Percentiles rank a stretch among this genome's conserved stretches.
Evolutionary conservation across 2,888 invertebrate genomes (phyloP).

Genomic region (Seira musarum): DNA sequence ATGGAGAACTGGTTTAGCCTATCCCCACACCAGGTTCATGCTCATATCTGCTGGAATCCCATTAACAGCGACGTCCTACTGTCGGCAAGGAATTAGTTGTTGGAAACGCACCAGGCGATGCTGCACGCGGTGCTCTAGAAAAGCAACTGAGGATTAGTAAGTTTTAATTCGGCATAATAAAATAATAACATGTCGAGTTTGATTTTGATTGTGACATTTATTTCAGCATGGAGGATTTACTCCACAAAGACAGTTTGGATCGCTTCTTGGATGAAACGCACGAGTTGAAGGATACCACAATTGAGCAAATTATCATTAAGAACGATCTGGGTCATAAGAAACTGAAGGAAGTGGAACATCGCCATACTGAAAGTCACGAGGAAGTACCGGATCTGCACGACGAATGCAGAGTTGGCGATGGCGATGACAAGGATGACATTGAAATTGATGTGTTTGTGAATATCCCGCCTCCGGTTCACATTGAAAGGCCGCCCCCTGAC

Average conservation of each 20-base stretch:
- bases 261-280: slow-evolving; percentile 7
- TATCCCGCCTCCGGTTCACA: slow-evolving; percentile 24
- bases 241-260: slow-evolving; percentile 24
- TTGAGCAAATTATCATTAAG: not conserved
- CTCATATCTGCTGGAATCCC: slow-evolving; percentile 13
- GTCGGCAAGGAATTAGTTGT: not conserved
- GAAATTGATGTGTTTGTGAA: not conserved
- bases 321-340: slow-evolving; percentile 8
- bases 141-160: not conserved
- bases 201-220: not conserved
- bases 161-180: not conserved
- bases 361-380: slow-evolving; percentile 12
- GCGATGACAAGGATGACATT: slow-evolving; percentile 20
- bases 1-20: slow-evolving; percentile 27
- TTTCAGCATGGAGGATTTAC: not conserved
- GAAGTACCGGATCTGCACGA: too few species aligned
- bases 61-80: slow-evolving; percentile 14
- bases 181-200: not conserved
- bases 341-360: slow-evolving; percentile 8
- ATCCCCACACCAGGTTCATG: not conserved
- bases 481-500: not conserved
- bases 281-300: not conserved
- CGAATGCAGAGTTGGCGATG: not conserved
- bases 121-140: not conserved
- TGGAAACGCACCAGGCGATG: not conserved